Percentiles rank a stretch among this genome's conserved stretches.
Conservation (phyloP, 2,888 invertebrate genomes). For the Digitonthophagus gazella region DNA sequence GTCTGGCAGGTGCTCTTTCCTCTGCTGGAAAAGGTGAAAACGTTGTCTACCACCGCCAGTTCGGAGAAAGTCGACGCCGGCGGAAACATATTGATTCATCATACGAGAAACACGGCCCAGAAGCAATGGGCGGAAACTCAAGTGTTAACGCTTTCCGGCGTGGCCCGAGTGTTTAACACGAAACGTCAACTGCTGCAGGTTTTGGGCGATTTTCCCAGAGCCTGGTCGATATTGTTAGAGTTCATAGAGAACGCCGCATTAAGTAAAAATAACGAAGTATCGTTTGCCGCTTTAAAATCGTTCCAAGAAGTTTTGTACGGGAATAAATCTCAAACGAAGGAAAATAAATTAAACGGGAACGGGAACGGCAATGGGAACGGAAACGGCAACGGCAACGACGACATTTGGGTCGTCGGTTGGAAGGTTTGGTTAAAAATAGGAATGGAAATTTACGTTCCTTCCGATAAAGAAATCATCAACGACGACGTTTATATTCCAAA, state of each 20-base stretch:
- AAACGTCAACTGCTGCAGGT: slow-evolving; percentile 80
- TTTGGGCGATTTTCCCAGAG: slow-evolving; percentile 87
- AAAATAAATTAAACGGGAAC: slow-evolving; percentile 40
- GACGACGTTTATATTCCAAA: slow-evolving; percentile 80
- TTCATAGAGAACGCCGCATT: slow-evolving; percentile 92
- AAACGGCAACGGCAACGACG: slow-evolving; percentile 45
- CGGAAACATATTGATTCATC: slow-evolving; percentile 94
- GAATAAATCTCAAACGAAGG: slow-evolving; percentile 54
- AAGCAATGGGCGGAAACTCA: slow-evolving; percentile 99
- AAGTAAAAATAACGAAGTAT: slow-evolving; percentile 92
- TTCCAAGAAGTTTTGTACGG: slow-evolving; percentile 90
- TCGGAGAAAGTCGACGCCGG: slow-evolving; percentile 84
- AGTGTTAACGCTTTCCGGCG: slow-evolving; percentile 86
- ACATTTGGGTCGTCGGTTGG: slow-evolving; percentile 82
- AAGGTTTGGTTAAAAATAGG: slow-evolving; percentile 87
- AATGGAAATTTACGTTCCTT: slow-evolving; percentile 68
- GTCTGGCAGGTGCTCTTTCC: slow-evolving; percentile 96
- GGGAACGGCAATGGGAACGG: background rate
- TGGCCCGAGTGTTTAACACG: slow-evolving; percentile 89
- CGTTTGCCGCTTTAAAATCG: slow-evolving; percentile 92
- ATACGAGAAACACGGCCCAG: slow-evolving; percentile 96
- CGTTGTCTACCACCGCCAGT: slow-evolving; percentile 67
- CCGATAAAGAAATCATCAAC: slow-evolving; percentile 43
- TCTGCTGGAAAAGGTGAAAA: slow-evolving; percentile 86
- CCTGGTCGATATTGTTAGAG: slow-evolving; percentile 90